Evolutionary conservation across 2,113 vertebrate genomes (phyloP), one percentile per base, ranked within the genome.

Genomic region (Cichladusa arquata): DNA sequence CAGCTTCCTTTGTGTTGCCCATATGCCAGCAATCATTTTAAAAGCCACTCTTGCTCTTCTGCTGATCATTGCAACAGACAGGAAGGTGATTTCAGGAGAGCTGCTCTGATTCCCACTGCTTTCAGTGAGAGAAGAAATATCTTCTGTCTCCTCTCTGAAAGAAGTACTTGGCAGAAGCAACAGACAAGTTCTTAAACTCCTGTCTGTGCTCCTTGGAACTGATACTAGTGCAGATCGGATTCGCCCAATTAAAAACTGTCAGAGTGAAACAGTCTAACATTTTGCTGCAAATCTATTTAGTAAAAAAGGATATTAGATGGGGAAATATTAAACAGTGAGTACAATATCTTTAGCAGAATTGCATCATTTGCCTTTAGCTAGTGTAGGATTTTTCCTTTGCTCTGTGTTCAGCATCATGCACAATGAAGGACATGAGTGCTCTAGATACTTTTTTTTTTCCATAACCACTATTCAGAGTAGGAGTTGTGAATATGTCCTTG

Each of bases 171-270:
- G 76, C 80, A 94, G 20, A 83, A 73, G 29, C 5, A 92, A 69
- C 24, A 87, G 81, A 53, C 22, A 83, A 88, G 33, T 81, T 84
- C 83, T 67, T 57, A 76, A 84, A 92, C 26, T 45, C 22, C 33
- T 91, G 34, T 58, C 67, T 80, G 19, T 19, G 76, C 19, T 58
- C 69, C n/a, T 86, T 88, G 64, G 44, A 94, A 64, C 12, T 28
- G 84, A 81, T 66, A 42, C 36, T 48, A 72, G 18, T 36, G 24
- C 33, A 51, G 50, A 77, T 65, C 70, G 90, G 20, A 84, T 83
- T 85, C 44, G 86, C 22, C 65, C 50, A 93, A 81, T 77, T 91
- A 91, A 89, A 92, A 95, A 73, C 28, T 62, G 88, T 64, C 40
- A 53, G n/a, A 26, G 26, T 80, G 62, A 74, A 87, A 31, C 47